phyloP scores from a whole-genome alignment of 2,113 vertebrate species.

The Tetrax tetrax region DNA sequence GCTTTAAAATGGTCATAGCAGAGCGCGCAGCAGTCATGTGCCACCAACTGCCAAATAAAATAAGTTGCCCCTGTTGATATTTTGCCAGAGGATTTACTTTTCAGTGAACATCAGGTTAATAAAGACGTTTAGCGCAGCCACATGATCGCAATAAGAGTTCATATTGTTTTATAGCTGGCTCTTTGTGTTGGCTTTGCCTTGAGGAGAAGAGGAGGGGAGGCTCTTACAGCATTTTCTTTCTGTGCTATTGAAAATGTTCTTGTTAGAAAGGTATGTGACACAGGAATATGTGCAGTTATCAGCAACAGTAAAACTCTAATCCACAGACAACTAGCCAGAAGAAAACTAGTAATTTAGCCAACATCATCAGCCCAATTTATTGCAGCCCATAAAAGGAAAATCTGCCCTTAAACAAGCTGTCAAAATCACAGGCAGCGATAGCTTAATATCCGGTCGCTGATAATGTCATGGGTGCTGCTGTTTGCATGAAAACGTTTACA shows the following conservation, averaged over 20 bases:
- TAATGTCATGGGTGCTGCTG: background rate
- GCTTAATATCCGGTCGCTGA: background rate
- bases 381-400: background rate
- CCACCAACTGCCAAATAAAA: background rate
- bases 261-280: background rate
- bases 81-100: background rate
- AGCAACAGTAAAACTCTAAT: background rate
- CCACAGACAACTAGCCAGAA: background rate
- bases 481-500: background rate
- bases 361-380: background rate
- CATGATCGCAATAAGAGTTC: background rate
- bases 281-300: background rate
- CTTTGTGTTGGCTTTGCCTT: background rate
- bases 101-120: background rate
- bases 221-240: background rate
- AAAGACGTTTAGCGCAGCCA: background rate
- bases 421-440: accelerated
- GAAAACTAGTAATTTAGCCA: background rate
- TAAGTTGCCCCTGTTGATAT: background rate
- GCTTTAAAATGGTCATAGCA: background rate
- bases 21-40: background rate
- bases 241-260: background rate
- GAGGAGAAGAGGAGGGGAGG: background rate
- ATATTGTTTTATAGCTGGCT: background rate
- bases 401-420: background rate